Evolutionary conservation across 2,888 invertebrate genomes (phyloP).

Genomic region (Halictus ligatus): DNA sequence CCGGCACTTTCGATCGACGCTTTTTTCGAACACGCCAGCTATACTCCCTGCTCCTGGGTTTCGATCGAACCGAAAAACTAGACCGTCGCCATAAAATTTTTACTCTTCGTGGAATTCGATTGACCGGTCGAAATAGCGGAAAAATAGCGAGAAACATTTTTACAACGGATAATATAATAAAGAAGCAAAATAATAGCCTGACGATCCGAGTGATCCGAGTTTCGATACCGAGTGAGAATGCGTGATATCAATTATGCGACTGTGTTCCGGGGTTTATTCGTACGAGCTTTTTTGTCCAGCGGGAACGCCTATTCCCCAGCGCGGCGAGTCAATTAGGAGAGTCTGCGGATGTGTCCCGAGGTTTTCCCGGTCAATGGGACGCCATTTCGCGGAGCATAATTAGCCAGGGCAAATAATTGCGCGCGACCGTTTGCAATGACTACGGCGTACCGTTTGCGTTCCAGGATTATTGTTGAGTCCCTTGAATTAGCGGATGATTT

Average conservation of each 20-base stretch:
- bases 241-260: not conserved
- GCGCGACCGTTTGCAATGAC: not conserved
- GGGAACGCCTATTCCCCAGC: not conserved
- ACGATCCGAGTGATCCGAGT: not conserved
- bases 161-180: not conserved
- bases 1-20: not conserved
- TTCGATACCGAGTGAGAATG: not conserved
- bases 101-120: not conserved
- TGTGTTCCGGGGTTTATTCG: not conserved
- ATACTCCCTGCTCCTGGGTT: not conserved
- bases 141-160: no score
- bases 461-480: not conserved
- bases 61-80: no score
- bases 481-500: not conserved
- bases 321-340: not conserved
- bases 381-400: slow-evolving; percentile 6
- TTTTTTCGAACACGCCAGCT: not conserved
- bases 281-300: not conserved
- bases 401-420: slow-evolving; percentile 5
- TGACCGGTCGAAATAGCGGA: no score
- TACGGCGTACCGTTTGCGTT: not conserved
- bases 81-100: no score
- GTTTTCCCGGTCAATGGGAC: not conserved
- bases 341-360: not conserved
- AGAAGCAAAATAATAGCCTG: not conserved